Evolutionary conservation across 2,888 invertebrate genomes (phyloP).

Genomic region (Phortica magna): DNA sequence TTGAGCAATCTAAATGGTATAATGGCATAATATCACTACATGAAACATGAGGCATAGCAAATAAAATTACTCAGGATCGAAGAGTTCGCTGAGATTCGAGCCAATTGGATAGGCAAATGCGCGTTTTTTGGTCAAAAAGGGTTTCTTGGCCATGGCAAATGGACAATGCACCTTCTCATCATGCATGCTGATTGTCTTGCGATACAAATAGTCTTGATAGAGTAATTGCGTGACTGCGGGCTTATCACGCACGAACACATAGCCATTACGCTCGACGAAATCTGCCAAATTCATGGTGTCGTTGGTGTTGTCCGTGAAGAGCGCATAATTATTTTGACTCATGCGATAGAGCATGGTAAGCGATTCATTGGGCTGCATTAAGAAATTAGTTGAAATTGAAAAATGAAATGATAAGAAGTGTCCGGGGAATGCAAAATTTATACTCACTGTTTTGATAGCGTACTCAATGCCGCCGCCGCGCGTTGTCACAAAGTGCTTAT

Average conservation of each 20-base stretch:
- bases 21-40: not conserved
- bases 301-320: slow-evolving; percentile 75
- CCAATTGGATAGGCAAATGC: slow-evolving; percentile 86
- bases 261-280: slow-evolving; percentile 78
- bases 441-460: slow-evolving; percentile 81
- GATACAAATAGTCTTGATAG: slow-evolving; percentile 83
- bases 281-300: slow-evolving; percentile 77
- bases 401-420: not conserved
- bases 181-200: slow-evolving; percentile 80
- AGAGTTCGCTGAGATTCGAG: slow-evolving; percentile 81
- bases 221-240: slow-evolving; percentile 84
- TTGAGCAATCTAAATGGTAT: slow-evolving; percentile 82
- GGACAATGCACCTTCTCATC: slow-evolving; percentile 85
- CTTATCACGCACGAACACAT: slow-evolving; percentile 85
- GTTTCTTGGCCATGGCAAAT: slow-evolving; percentile 85
- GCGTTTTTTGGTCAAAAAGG: slow-evolving; percentile 83
- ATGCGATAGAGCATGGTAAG: slow-evolving; percentile 72
- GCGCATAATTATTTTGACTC: slow-evolving; percentile 72
- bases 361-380: slow-evolving; percentile 72
- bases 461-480: slow-evolving; percentile 85
- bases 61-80: slow-evolving; percentile 85
- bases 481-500: slow-evolving; percentile 85
- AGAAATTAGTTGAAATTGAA: not conserved
- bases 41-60: not conserved
- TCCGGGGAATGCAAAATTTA: not conserved